Evolutionary conservation across 1,140 invertebrate genomes (phyloP).

Genomic region (Brachionus rubens): DNA sequence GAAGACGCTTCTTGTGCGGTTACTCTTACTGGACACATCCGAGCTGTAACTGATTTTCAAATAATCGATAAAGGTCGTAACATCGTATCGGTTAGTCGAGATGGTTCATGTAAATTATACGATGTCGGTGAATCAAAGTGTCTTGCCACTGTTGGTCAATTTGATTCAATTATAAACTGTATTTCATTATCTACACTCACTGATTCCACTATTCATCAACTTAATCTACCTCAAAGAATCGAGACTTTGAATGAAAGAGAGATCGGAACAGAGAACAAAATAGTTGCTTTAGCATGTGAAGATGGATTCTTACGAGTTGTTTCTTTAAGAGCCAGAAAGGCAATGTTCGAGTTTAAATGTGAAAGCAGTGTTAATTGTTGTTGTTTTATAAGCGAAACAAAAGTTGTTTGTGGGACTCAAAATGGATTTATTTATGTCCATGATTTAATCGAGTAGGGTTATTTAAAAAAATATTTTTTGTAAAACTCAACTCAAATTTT

Average conservation of each 20-base stretch:
- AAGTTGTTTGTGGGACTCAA: conserved; percentile 58
- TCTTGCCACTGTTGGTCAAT: conserved; percentile 62
- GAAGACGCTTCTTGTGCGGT: conserved; percentile 68
- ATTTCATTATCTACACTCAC: conserved; percentile 10
- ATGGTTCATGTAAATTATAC: conserved; percentile 70
- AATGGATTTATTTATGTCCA: conserved; percentile 56
- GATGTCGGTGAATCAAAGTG: conserved; percentile 67
- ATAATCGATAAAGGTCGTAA: conserved; percentile 72
- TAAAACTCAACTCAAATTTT: neutral
- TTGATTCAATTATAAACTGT: conserved; percentile 45
- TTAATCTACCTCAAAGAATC: neutral
- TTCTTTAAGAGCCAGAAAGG: conserved; percentile 57
- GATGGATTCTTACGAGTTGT: conserved; percentile 64
- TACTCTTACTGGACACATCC: conserved; percentile 68
- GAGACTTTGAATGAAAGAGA: conserved; percentile 63
- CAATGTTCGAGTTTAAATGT: conserved; percentile 52
- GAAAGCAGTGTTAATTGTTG: conserved; percentile 62
- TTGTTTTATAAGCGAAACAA: conserved; percentile 54
- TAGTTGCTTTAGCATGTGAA: conserved; percentile 68
- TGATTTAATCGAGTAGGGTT: conserved; percentile 52
- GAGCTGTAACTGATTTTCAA: conserved; percentile 64
- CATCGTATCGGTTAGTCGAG: conserved; percentile 70
- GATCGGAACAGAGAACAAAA: conserved; percentile 67
- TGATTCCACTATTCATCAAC: conserved; percentile 7
- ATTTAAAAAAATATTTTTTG: neutral